Percentiles rank a stretch among this genome's conserved stretches.
Evolutionary conservation across 2,113 vertebrate genomes (phyloP).

Genomic region (Ornithorhynchus anatinus): DNA sequence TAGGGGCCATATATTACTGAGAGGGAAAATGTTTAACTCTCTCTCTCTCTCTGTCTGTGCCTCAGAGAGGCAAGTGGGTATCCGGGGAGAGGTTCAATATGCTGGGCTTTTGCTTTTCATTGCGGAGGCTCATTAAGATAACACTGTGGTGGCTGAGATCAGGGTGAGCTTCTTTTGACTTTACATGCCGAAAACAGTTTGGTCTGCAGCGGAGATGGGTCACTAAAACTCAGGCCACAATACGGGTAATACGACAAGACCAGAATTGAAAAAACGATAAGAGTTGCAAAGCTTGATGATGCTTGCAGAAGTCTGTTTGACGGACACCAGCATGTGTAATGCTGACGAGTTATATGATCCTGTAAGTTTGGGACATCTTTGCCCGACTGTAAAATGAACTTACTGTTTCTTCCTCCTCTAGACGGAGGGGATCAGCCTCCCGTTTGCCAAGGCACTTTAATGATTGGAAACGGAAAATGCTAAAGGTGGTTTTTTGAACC

Average conservation of each 20-base stretch:
- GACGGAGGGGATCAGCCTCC: conserved; percentile 73
- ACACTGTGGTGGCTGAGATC: not conserved
- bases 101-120: not conserved
- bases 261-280: conserved; percentile 65
- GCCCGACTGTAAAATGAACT: conserved; percentile 77
- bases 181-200: conserved; percentile 38
- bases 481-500: not conserved
- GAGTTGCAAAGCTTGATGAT: conserved; percentile 74
- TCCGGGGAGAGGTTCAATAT: conserved; percentile 26
- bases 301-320: conserved; percentile 88
- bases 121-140: conserved; percentile 10
- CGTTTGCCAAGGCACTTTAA: conserved; percentile 39
- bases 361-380: conserved; percentile 75
- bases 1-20: not conserved
- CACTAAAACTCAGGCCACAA: conserved; percentile 39
- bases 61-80: conserved; percentile 24
- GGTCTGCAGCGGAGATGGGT: not conserved
- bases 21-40: not conserved
- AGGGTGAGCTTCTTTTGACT: not conserved
- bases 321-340: conserved; percentile 90
- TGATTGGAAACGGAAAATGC: conserved; percentile 3
- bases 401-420: conserved; percentile 74
- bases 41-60: conserved; percentile 7
- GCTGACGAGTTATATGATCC: conserved; percentile 83
- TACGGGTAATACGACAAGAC: conserved; percentile 61